These are phyloP conservation scores for Callimorpha dominula DNA, from an alignment of 2,888 invertebrate genomes.

Conservation along the genomic window DNA sequence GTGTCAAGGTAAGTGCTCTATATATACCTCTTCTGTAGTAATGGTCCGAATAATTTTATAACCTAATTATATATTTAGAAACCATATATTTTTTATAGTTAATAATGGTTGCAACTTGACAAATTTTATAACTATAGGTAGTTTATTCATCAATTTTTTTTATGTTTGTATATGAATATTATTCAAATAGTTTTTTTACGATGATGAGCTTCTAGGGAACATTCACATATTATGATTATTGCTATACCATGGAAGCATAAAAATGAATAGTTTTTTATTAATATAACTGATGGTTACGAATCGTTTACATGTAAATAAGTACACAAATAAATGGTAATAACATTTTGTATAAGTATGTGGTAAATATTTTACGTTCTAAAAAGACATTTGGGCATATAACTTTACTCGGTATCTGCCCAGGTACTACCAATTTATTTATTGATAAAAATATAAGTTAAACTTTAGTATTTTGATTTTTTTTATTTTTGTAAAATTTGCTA, in stretches of 20 bases:
- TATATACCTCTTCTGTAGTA: conserved; percentile 24
- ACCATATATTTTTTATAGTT: conserved; percentile 14
- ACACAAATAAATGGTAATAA: conserved; percentile 9
- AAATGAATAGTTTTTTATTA: conserved; percentile 19
- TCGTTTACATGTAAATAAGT: conserved; percentile 10
- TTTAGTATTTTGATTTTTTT: too few relatives aligned
- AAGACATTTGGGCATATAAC: neutral
- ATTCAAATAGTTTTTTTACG: conserved; percentile 34
- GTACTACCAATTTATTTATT: neutral
- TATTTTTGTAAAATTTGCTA: too few relatives aligned
- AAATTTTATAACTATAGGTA: conserved; percentile 9
- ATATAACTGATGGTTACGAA: conserved; percentile 7
- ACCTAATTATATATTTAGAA: conserved; percentile 19
- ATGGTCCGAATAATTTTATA: conserved; percentile 22
- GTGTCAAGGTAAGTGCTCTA: conserved; percentile 56
- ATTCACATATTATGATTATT: conserved; percentile 24
- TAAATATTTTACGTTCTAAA: conserved; percentile 1
- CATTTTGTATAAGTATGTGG: conserved; percentile 9
- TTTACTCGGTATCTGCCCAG: neutral
- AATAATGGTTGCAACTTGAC: conserved; percentile 17
- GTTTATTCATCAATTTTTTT: conserved; percentile 29
- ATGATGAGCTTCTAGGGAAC: conserved; percentile 29
- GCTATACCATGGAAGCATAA: conserved; percentile 28
- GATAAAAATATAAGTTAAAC: neutral
- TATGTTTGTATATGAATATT: conserved; percentile 30